Percentiles rank a stretch among this genome's conserved stretches.
phyloP scores from a whole-genome alignment of 2,797 vertebrate genomes.

The Graptemys geographica region DNA sequence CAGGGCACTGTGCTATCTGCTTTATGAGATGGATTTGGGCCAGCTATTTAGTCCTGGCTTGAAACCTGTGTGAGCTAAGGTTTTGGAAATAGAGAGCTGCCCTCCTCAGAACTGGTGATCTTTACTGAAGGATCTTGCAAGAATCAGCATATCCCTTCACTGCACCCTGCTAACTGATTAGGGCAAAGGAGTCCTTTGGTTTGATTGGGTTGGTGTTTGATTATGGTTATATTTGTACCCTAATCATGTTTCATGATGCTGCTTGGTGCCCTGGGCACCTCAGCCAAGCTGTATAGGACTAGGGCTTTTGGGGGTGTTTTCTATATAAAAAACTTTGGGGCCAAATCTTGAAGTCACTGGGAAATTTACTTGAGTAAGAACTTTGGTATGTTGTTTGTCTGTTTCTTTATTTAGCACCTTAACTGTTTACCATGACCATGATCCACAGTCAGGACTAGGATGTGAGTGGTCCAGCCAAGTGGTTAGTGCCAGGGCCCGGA shows the following conservation, averaged over 20 bases:
- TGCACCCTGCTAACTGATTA: background rate
- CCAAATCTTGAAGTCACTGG: background rate
- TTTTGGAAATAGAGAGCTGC: background rate
- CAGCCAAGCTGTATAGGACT: background rate
- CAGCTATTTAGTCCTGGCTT: background rate
- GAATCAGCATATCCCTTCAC: background rate
- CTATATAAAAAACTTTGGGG: background rate
- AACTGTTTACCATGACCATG: background rate
- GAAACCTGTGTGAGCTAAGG: background rate
- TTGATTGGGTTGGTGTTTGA: background rate
- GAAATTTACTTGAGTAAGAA: background rate
- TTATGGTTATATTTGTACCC: background rate
- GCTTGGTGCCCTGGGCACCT: background rate
- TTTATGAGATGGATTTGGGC: background rate
- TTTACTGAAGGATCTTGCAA: background rate
- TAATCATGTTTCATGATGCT: background rate
- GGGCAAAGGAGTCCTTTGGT: background rate
- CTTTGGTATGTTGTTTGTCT: background rate
- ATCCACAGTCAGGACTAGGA: background rate
- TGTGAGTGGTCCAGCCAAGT: background rate
- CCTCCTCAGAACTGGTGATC: background rate
- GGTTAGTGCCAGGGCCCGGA: background rate
- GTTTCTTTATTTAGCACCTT: background rate
- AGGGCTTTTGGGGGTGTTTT: background rate
- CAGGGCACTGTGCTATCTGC: background rate